Conservation (phyloP, 2,113 vertebrate species). For the Oncorhynchus masou region DNA sequence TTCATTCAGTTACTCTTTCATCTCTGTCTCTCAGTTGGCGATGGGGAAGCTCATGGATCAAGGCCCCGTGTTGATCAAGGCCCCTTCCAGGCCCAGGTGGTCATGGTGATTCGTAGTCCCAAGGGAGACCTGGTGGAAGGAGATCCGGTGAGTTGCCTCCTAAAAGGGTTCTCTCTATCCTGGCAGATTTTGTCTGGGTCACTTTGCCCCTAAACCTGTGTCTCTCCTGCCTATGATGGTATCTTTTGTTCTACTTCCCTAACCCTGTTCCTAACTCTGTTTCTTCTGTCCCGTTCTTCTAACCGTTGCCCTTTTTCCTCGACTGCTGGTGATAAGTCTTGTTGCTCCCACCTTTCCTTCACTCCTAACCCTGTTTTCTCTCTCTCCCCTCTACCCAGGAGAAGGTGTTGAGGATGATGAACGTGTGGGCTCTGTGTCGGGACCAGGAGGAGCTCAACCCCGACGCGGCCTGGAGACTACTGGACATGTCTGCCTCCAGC, state of each 20-base stretch:
- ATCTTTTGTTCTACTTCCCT: not conserved
- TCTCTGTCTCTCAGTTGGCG: slow-evolving; percentile 75
- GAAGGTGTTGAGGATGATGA: slow-evolving; percentile 90
- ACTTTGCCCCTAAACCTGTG: not conserved
- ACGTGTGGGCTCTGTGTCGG: slow-evolving; percentile 93
- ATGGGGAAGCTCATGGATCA: slow-evolving; percentile 99
- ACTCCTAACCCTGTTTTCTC: not conserved
- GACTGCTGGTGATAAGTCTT: slow-evolving; percentile 3
- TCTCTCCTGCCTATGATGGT: not conserved
- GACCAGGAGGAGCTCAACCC: slow-evolving; percentile 95
- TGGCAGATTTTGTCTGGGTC: not conserved
- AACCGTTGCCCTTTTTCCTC: too few species aligned
- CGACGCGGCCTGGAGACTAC: slow-evolving; percentile 87
- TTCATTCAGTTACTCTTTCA: not conserved
- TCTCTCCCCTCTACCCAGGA: slow-evolving; percentile 72
- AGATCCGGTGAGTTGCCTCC: slow-evolving; percentile 81
- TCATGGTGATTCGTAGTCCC: slow-evolving; percentile 88
- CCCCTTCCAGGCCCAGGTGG: slow-evolving; percentile 95
- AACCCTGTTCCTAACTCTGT: not conserved
- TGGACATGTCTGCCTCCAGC: slow-evolving; percentile 93
- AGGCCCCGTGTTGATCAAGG: slow-evolving; percentile 92
- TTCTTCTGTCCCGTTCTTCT: slow-evolving; percentile 13
- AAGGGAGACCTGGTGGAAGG: slow-evolving; percentile 91
- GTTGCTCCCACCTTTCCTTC: slow-evolving; percentile 44
- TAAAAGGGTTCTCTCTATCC: not conserved